Evolutionary conservation across 2,888 invertebrate species (phyloP).

Genomic region (Alviniconcha strummeri): DNA sequence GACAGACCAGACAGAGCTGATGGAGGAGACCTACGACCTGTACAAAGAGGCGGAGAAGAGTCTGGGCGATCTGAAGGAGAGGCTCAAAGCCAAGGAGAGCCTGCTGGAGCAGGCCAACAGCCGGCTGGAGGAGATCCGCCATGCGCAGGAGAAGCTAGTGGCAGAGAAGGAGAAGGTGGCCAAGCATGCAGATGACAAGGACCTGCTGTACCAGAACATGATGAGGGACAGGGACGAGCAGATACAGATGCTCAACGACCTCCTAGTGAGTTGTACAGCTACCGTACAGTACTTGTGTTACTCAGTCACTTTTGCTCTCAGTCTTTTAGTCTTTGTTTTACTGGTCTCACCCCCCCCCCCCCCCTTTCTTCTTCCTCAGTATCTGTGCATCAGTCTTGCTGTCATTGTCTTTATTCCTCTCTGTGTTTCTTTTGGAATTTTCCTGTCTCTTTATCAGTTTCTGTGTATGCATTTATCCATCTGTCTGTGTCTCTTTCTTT

Average conservation of each 20-base stretch:
- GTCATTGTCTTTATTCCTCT: too few relatives aligned
- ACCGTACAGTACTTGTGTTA: too few relatives aligned
- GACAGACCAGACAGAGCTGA: slow-evolving; percentile 42
- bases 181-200: slow-evolving; percentile 35
- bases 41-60: slow-evolving; percentile 56
- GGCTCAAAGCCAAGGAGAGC: slow-evolving; percentile 51
- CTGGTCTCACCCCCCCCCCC: too few relatives aligned
- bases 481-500: too few relatives aligned
- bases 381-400: too few relatives aligned
- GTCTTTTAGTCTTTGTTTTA: too few relatives aligned
- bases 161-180: slow-evolving; percentile 31
- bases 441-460: too few relatives aligned
- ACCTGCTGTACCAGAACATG: slow-evolving; percentile 30
- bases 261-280: slow-evolving; percentile 14
- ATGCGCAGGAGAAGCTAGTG: slow-evolving; percentile 28
- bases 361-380: too few relatives aligned
- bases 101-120: slow-evolving; percentile 49
- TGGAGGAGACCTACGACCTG: slow-evolving; percentile 50
- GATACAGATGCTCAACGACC: slow-evolving; percentile 7
- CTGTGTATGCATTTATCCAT: too few relatives aligned
- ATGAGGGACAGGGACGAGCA: slow-evolving; percentile 30
- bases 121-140: slow-evolving; percentile 34
- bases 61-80: slow-evolving; percentile 47
- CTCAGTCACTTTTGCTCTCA: too few relatives aligned
- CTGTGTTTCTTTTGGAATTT: too few relatives aligned